Base-by-base conservation (phyloP, 1,140 invertebrate species). In the Lepeophtheirus salmonis region DNA sequence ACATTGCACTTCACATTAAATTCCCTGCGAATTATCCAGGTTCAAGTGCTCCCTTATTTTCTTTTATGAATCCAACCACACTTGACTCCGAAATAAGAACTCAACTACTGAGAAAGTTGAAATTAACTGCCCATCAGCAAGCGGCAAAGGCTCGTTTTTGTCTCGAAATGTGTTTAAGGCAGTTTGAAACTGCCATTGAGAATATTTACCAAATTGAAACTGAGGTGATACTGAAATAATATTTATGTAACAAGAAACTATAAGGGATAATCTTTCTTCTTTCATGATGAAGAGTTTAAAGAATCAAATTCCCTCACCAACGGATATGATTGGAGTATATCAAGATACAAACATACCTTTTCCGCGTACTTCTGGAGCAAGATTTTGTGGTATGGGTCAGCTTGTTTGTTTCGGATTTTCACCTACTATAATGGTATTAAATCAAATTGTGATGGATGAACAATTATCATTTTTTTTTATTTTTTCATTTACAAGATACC, bases 311-410 rank as follows among this genome's bases (percentile, higher is more conserved):
- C 61, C 51, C 24, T 59, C 20, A 50, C 60, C 58, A n/a, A 60
- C 24, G 48, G 63, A 64, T 22, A 63, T 63, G 22, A 72, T 70
- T 57, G 69, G 68, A 25, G 68, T 68, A 24, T 70, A 69, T 65
- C 69, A 70, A 54, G 75, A 76, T 65, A 66, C 82, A n/a, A 86
- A 83, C 65, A 86, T 96, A 63, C 90, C 90, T 0, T 96, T 92
- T 73, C 90, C 90, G 0, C 75, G 88, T 58, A 95, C 89, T 0
- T 92, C 86, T 13, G 89, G 89, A 2, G 89, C 87, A 0, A 83
- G 84, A 68, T 97, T 95, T 76, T 91, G 86, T 72, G 83, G 83
- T 41, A 84, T 83, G 23, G 84, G 83, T 77, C 64, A 65, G 71
- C 30, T 41, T 6, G 30, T 41, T n/a, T 41, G 30, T 41, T 41